These are phyloP conservation scores for Camarhynchus parvulus DNA, from an alignment of 2,113 vertebrate genomes.

Conservation along the genomic window DNA sequence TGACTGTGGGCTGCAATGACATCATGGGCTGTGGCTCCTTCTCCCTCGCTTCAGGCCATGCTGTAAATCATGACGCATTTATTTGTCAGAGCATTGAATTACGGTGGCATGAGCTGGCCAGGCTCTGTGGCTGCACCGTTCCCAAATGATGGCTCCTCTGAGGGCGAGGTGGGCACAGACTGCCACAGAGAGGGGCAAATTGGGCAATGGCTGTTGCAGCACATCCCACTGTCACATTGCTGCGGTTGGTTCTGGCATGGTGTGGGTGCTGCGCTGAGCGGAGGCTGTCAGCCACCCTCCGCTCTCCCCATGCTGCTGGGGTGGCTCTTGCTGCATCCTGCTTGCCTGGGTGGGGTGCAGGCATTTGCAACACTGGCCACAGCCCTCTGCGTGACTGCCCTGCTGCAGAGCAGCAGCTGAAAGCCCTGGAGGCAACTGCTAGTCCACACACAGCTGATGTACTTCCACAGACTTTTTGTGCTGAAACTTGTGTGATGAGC, in stretches of 20 bases:
- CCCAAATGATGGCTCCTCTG: neutral
- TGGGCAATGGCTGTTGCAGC: neutral
- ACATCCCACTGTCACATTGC: rapidly evolving
- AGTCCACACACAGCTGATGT: rapidly evolving
- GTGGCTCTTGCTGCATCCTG: neutral
- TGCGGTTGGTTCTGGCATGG: rapidly evolving
- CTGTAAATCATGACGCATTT: neutral
- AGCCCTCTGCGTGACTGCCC: neutral
- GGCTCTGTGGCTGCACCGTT: neutral
- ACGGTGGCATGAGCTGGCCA: neutral
- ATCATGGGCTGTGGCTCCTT: neutral
- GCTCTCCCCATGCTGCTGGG: neutral
- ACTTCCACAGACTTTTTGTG: neutral
- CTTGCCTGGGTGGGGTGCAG: neutral
- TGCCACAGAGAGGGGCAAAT: rapidly evolving
- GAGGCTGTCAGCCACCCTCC: neutral
- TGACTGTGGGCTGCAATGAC: neutral
- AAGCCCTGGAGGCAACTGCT: neutral
- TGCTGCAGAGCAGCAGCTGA: neutral
- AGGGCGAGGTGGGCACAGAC: neutral
- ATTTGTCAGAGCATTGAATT: neutral
- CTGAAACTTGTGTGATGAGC: neutral
- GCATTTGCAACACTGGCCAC: neutral
- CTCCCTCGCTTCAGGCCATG: neutral
- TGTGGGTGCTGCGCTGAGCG: neutral